Evolutionary conservation across 2,797 vertebrate genomes (phyloP).

Genomic region (Phoeniculus purpureus): DNA sequence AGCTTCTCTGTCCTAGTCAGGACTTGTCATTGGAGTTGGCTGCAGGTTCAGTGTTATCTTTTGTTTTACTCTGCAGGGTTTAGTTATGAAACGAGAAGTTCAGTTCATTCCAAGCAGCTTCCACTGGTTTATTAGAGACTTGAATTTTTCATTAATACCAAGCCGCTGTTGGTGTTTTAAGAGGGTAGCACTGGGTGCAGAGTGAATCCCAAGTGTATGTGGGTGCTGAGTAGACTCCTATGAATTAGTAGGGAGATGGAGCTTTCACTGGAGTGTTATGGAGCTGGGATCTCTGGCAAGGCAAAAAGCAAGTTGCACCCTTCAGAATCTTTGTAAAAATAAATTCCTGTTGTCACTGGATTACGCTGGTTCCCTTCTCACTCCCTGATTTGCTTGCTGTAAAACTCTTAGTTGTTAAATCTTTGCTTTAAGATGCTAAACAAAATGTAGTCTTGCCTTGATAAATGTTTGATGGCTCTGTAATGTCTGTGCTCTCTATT

Average conservation of each 20-base stretch:
- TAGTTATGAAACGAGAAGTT: slow-evolving; percentile 2
- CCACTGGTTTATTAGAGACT: background rate
- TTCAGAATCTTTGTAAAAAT: background rate
- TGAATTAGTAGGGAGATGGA: background rate
- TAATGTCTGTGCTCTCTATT: background rate
- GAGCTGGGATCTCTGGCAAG: background rate
- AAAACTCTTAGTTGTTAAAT: background rate
- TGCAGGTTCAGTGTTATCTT: background rate
- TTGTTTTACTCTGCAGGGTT: background rate
- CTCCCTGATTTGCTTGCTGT: background rate
- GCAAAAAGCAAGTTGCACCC: background rate
- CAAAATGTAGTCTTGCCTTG: background rate
- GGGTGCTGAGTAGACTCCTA: background rate
- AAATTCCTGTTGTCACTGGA: background rate
- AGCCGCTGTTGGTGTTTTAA: background rate
- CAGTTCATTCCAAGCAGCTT: background rate
- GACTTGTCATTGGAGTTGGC: background rate
- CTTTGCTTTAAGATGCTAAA: background rate
- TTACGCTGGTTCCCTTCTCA: background rate
- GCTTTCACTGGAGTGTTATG: background rate
- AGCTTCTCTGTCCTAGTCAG: background rate
- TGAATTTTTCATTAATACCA: background rate
- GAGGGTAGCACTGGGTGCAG: background rate
- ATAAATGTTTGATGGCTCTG: background rate
- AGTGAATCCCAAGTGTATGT: background rate